A percentile compares a stretch with the other conserved stretches of the same genome.
phyloP scores from a whole-genome alignment of 2,888 invertebrate genomes.

The Leptopilina myrica region DNA sequence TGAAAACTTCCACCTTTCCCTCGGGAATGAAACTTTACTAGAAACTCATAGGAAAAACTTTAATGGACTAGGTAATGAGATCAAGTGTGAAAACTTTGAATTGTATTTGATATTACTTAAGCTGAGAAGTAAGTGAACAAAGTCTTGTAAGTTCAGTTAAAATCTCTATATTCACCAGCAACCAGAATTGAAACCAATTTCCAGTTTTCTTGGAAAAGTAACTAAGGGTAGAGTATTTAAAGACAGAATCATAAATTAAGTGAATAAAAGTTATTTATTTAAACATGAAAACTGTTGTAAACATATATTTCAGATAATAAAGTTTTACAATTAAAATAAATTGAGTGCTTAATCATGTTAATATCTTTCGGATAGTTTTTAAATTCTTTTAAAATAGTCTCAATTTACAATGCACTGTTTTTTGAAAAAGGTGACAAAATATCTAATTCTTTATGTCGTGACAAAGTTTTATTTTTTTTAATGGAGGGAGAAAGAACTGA shows the following conservation, averaged over 20 bases:
- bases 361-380: no score
- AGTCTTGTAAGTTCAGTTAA: background rate
- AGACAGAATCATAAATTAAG: no score
- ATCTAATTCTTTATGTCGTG: background rate
- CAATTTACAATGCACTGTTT: no score
- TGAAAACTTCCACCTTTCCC: constrained; percentile 2
- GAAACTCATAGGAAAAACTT: constrained; percentile 4
- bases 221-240: no score
- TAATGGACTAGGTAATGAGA: constrained; percentile 32
- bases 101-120: constrained; percentile 19
- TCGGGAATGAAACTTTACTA: background rate
- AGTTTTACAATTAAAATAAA: no score
- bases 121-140: constrained; percentile 2
- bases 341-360: no score
- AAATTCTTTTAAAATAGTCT: no score
- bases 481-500: background rate
- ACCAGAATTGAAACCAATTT: background rate
- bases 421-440: no score
- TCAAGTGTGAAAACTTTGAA: constrained; percentile 2
- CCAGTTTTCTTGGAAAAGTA: background rate
- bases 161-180: background rate
- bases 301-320: no score
- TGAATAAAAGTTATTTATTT: no score
- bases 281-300: no score
- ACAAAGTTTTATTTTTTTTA: background rate